Percentiles rank a stretch among this genome's conserved stretches.
These are phyloP conservation scores for Limenitis arthemis DNA, from an alignment of 2,888 invertebrate species.

Conservation along the genomic window DNA sequence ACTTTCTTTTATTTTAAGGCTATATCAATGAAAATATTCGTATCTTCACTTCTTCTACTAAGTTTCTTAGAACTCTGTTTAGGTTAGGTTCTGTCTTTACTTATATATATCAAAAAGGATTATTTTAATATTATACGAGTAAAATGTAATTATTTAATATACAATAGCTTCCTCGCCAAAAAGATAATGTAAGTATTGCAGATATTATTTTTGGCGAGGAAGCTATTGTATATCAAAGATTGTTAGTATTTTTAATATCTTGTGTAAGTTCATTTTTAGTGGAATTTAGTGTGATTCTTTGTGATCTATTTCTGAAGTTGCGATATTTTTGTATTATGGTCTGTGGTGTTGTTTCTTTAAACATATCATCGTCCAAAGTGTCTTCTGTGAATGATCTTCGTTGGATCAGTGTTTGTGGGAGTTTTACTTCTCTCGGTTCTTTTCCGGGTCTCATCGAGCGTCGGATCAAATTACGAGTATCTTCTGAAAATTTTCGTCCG, in stretches of 20 bases:
- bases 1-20: not conserved
- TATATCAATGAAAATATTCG: not conserved
- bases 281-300: slow-evolving; percentile 29
- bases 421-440: slow-evolving; percentile 45
- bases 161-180: not conserved
- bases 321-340: slow-evolving; percentile 29
- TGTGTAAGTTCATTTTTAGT: slow-evolving; percentile 7
- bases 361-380: slow-evolving; percentile 43
- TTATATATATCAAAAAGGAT: no score
- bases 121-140: no score
- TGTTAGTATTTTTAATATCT: slow-evolving; percentile 12
- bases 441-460: slow-evolving; percentile 60
- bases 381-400: slow-evolving; percentile 53
- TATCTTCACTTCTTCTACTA: not conserved
- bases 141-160: no score
- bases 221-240: no score
- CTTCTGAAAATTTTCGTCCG: no score
- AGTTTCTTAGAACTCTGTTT: no score
- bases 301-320: slow-evolving; percentile 39
- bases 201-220: no score
- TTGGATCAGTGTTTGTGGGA: slow-evolving; percentile 46
- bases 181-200: no score
- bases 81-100: no score
- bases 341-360: slow-evolving; percentile 36
- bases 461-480: slow-evolving; percentile 72